phyloP scores from a whole-genome alignment of 1,140 invertebrate genomes.

The Platyscapa corneri region DNA sequence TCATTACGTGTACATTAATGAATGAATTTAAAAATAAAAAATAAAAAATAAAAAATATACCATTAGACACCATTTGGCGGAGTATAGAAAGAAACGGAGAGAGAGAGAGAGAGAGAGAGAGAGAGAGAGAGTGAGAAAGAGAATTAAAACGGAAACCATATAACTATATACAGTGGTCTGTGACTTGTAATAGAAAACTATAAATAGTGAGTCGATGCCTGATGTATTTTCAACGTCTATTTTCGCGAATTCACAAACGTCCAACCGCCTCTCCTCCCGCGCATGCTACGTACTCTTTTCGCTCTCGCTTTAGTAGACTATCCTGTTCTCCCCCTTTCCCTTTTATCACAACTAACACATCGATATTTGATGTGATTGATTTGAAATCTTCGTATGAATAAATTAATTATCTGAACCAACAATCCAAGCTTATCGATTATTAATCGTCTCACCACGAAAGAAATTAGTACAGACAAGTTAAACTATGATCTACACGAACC shows the following conservation, averaged over 20 bases:
- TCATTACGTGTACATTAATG: background rate
- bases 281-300: background rate
- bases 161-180: constrained; percentile 59
- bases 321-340: background rate
- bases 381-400: background rate
- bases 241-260: constrained; percentile 67
- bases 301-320: background rate
- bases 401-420: background rate
- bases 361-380: background rate
- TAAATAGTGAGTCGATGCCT: constrained; percentile 71
- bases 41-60: no score
- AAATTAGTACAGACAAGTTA: background rate
- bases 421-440: background rate
- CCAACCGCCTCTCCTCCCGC: constrained; percentile 25
- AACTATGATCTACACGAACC: background rate
- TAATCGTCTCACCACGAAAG: background rate
- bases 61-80: background rate
- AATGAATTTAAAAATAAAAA: background rate
- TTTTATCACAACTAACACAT: background rate
- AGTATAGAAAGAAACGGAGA: background rate
- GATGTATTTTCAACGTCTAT: constrained; percentile 68
- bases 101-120: background rate
- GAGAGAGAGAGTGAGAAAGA: constrained; percentile 19
- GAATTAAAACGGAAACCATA: constrained; percentile 26
- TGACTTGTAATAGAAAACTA: constrained; percentile 70